Base-by-base conservation (phyloP, 2,113 vertebrate genomes). In the Notothenia rossii region DNA sequence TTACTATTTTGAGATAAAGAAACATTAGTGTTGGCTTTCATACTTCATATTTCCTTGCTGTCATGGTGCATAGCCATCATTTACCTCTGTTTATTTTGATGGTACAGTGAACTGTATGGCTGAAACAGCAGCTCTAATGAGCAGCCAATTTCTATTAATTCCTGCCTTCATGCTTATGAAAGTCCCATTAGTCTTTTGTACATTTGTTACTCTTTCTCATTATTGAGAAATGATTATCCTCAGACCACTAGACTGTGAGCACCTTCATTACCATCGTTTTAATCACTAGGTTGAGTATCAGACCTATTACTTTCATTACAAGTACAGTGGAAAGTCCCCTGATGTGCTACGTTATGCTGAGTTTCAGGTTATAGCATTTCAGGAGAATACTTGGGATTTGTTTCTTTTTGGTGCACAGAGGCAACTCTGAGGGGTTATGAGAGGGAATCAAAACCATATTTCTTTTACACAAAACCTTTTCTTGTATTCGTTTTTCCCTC, bases 121-220 rank as follows among this genome's bases (percentile, higher is more conserved):
- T 81, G 74, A 72, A 76, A 71, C 69, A 72, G 72, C 79, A 76
- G 81, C 33, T 64, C n/a, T 77, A 84, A 84, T 66, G 61, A 59
- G 20, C 56, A 84, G 50, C 20, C 5, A 33, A 79, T 77, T 68
- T 54, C 66, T 13, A 72, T 82, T 79, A 85, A 85, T 75, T 43
- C 64, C 43, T 74, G n/a, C 33, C 77, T 36, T 72, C 50, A 10
- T 61, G 51, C 73, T 77, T 20, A 63, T 79, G 33, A 58, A 69
- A 72, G 40, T 77, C 46, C 78, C 72, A 91, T 82, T 87, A 36
- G 73, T 50, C 63, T 76, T 73, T 56, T 54, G 71, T 81, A n/a
- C 75, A 77, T 59, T 78, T 77, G 73, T 81, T 73, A 66, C 59
- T 81, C 22, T 86, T 86, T 91, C 79, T 86, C 75, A 79, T 85